These are phyloP conservation scores for Orthonyx spaldingii DNA, from an alignment of 2,113 vertebrate genomes.

Conservation along the genomic window DNA sequence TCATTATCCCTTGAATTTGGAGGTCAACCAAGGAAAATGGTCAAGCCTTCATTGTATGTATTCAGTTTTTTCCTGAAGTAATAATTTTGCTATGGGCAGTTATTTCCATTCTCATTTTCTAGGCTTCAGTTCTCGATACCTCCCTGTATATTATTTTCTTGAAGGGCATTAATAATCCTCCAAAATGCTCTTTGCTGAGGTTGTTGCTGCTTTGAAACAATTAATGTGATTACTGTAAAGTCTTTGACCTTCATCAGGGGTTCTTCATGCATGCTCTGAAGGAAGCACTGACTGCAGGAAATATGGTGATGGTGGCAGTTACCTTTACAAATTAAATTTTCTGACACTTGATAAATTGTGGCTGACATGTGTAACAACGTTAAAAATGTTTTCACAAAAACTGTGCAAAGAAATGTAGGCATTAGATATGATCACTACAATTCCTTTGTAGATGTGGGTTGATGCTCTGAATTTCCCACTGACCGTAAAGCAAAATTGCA, in stretches of 20 bases:
- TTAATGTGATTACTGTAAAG: background rate
- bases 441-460: background rate
- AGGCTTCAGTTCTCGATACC: fast-evolving
- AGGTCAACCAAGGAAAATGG: background rate
- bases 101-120: background rate
- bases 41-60: background rate
- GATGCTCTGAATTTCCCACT: background rate
- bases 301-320: background rate
- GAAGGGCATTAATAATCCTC: background rate
- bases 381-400: background rate
- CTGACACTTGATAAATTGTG: background rate
- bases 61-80: background rate
- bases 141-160: background rate
- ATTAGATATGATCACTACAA: background rate
- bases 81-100: background rate
- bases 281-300: background rate
- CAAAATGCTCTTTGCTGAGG: background rate
- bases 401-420: background rate
- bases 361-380: background rate
- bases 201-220: background rate
- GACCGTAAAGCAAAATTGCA: background rate
- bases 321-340: background rate
- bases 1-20: background rate
- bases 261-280: background rate
- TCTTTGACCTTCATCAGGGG: background rate